Conservation (phyloP, 2,797 vertebrate species). For the Xenentodon cancila region DNA sequence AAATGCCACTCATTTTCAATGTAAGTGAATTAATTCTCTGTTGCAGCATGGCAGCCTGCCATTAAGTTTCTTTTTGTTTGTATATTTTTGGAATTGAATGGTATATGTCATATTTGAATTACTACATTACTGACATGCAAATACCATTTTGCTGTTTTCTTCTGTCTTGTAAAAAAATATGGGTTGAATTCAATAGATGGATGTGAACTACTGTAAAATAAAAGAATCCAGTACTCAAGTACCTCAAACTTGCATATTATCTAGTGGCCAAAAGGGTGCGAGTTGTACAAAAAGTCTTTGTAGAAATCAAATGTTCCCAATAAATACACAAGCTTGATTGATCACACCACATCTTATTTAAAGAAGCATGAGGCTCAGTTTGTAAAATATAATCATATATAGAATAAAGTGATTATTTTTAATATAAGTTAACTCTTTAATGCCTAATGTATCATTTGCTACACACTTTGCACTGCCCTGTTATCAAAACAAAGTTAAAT, state of each 20-base stretch:
- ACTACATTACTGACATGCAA: too few relatives aligned
- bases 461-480: too few relatives aligned
- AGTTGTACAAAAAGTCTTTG: neutral
- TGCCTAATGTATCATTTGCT: too few relatives aligned
- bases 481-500: too few relatives aligned
- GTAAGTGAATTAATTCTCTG: constrained; percentile 72
- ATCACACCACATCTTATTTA: neutral
- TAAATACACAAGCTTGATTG: too few relatives aligned
- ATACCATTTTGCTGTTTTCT: too few relatives aligned
- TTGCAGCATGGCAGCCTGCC: neutral
- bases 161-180: too few relatives aligned
- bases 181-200: too few relatives aligned
- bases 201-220: too few relatives aligned
- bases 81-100: neutral
- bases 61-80: neutral
- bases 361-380: neutral
- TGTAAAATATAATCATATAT: neutral
- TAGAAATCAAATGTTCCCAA: too few relatives aligned
- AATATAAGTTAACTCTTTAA: too few relatives aligned
- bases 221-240: neutral
- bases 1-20: constrained; percentile 90
- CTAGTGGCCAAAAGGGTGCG: neutral
- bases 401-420: too few relatives aligned
- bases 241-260: neutral
- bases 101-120: neutral